Base-by-base conservation (phyloP, 2,888 invertebrate genomes). In the Silvanus unidentatus region DNA sequence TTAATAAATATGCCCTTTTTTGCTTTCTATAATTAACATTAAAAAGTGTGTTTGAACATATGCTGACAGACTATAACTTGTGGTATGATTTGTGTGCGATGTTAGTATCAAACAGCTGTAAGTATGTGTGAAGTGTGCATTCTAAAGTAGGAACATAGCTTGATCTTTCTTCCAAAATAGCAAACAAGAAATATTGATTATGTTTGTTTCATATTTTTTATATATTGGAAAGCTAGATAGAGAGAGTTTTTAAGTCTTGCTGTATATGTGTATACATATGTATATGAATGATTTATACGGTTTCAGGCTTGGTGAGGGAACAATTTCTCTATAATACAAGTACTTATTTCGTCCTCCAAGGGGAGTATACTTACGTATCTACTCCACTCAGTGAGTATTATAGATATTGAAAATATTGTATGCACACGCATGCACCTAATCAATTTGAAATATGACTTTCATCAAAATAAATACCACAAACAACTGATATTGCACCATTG, bases 221-320 rank as follows among this genome's bases (percentile, higher is more conserved):
- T 22, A n/a, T 22, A 22, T 22, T 22, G 22, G 22, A 22, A 49
- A 41, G 42, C 42, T 43, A 41, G 45, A 45, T 45, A 22, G 47
- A 39, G 44, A 50, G 28, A 40, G 50, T 53, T 53, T 3, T 3
- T 22, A 5, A 5, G 3, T 22, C 22, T 56, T 56, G 56, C 57
- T 59, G 56, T 53, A 59, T 53, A 54, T 54, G 45, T 52, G 47
- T n/a, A n/a, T n/a, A n/a, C n/a, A n/a, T n/a, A n/a, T n/a, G n/a
- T 22, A 47, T 51, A 38, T 48, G 42, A 53, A 54, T 56, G 57
- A 59, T 59, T 57, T 57, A 59, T 59, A 53, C 48, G 49, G 54
- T 54, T 57, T 22, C 52, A 50, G 55, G 52, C 52, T 49, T 43
- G 49, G 54, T 52, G 57, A 50, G 49, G 52, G 49, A 54, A 54